phyloP scores from a whole-genome alignment of 2,888 invertebrate genomes.

The Muschampia plurimacula region DNA sequence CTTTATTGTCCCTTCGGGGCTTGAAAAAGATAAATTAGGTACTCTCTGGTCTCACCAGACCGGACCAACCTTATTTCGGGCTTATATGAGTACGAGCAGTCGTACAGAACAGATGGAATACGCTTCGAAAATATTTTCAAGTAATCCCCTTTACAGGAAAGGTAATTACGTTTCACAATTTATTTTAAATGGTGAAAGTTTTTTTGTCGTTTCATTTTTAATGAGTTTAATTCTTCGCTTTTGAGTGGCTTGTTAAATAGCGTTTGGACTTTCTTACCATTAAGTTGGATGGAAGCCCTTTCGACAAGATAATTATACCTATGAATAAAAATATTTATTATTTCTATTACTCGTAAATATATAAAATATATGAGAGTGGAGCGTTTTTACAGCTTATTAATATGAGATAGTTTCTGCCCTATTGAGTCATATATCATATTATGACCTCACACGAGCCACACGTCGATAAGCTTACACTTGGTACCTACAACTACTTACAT shows the following conservation, averaged over 20 bases:
- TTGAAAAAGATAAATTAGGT: slow-evolving; percentile 49
- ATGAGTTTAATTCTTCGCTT: slow-evolving; percentile 16
- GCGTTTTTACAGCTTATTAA: too few relatives aligned
- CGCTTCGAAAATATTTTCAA: slow-evolving; percentile 45
- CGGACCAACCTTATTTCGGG: slow-evolving; percentile 34
- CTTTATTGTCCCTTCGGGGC: slow-evolving; percentile 47
- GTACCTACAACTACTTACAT: too few relatives aligned
- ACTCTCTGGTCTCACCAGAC: slow-evolving; percentile 41
- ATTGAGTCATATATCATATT: too few relatives aligned
- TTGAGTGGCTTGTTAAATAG: neutral
- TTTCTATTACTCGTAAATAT: too few relatives aligned
- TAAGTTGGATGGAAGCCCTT: neutral
- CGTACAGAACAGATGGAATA: slow-evolving; percentile 15
- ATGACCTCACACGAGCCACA: too few relatives aligned
- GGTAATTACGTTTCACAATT: slow-evolving; percentile 36
- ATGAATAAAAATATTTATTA: too few relatives aligned
- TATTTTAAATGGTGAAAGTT: slow-evolving; percentile 32
- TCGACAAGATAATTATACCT: too few relatives aligned
- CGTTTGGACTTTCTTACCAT: neutral
- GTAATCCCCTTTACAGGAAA: slow-evolving; percentile 33
- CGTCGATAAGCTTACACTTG: too few relatives aligned
- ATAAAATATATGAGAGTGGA: too few relatives aligned
- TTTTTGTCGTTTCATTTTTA: slow-evolving; percentile 26
- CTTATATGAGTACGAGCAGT: slow-evolving; percentile 2
- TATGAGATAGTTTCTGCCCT: too few relatives aligned